Evolutionary conservation across 2,797 vertebrate species (phyloP).

Genomic region (Poecilia picta): DNA sequence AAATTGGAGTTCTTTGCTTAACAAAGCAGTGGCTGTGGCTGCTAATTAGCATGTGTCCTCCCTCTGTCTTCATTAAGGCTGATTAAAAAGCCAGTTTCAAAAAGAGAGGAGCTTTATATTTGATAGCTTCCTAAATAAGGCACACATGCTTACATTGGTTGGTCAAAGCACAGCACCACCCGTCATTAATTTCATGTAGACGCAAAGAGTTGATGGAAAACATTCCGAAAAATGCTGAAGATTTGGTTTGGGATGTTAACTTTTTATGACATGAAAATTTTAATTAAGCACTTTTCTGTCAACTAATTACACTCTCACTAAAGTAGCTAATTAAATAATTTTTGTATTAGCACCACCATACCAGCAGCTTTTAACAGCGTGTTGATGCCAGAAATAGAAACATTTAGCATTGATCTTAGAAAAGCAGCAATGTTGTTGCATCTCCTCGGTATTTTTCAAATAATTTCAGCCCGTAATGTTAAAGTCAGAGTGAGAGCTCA

Average conservation of each 20-base stretch:
- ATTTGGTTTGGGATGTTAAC: neutral
- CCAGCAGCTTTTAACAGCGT: neutral
- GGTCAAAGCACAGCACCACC: conserved; percentile 27
- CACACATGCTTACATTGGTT: conserved; percentile 37
- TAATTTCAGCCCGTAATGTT: neutral
- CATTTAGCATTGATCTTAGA: neutral
- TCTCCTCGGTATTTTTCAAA: neutral
- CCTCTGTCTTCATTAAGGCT: conserved; percentile 49
- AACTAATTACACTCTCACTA: neutral
- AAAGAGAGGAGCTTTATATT: conserved; percentile 51
- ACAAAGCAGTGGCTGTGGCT: conserved; percentile 23
- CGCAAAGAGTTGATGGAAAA: conserved; percentile 3
- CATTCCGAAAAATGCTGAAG: neutral
- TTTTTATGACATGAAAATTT: neutral
- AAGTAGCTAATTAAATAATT: neutral
- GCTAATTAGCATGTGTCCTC: conserved; percentile 69
- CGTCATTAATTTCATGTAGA: conserved; percentile 27
- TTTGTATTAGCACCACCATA: neutral
- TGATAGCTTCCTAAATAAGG: conserved; percentile 61
- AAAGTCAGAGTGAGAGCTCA: neutral
- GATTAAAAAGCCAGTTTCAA: conserved; percentile 62
- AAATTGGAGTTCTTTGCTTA: conserved; percentile 38
- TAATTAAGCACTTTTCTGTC: neutral
- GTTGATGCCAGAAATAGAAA: neutral
- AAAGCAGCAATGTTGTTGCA: neutral